Evolutionary conservation across 2,113 vertebrate genomes (phyloP).

Genomic region (Corythaixoides concolor): DNA sequence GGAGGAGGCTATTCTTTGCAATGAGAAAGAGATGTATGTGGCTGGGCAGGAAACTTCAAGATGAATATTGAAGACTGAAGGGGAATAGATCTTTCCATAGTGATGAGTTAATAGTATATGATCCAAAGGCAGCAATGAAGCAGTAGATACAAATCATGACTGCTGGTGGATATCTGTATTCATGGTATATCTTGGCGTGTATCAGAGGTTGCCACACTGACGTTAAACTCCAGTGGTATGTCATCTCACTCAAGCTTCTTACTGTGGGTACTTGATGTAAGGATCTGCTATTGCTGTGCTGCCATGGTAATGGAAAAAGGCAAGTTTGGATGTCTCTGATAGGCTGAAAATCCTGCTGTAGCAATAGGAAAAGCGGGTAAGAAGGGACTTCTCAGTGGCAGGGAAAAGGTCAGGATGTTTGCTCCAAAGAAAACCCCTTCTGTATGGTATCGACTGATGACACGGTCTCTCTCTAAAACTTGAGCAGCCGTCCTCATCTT

Average conservation of each 20-base stretch:
- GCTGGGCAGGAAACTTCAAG: background rate
- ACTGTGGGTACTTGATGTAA: background rate
- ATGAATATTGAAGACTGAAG: background rate
- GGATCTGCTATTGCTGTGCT: background rate
- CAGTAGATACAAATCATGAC: background rate
- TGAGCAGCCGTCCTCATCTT: background rate
- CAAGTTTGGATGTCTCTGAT: background rate
- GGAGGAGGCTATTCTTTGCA: background rate
- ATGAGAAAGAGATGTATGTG: background rate
- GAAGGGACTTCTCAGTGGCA: background rate
- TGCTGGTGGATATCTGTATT: background rate
- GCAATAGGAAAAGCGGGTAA: background rate
- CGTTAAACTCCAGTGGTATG: background rate
- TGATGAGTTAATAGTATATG: background rate
- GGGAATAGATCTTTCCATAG: background rate
- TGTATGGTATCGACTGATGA: accelerated
- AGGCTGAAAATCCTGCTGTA: background rate
- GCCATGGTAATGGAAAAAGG: background rate
- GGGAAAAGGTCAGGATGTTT: background rate
- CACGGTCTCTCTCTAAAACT: background rate
- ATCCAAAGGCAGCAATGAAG: background rate
- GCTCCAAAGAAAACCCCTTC: background rate
- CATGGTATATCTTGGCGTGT: background rate
- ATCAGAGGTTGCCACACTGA: background rate
- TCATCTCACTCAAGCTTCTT: background rate